Percentiles rank a stretch among this genome's conserved stretches.
Conservation (phyloP, 1,140 invertebrate species). For the Formica exsecta region DNA sequence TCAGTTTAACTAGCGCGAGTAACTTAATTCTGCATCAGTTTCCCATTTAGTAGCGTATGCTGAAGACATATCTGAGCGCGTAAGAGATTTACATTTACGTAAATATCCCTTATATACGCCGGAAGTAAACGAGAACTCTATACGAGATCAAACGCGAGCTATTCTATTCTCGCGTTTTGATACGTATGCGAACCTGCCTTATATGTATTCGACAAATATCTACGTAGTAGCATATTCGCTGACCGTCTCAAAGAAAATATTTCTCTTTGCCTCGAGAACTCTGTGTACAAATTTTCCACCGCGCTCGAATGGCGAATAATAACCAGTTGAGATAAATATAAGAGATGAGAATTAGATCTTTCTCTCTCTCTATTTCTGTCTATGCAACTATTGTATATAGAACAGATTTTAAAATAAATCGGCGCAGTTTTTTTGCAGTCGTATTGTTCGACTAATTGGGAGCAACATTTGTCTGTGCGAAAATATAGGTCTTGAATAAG, state of each 20-base stretch:
- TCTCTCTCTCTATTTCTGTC: neutral
- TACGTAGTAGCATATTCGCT: conserved; percentile 14
- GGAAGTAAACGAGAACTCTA: conserved; percentile 46
- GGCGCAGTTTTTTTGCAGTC: neutral
- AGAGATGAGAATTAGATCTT: conserved; percentile 6
- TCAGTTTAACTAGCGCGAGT: conserved; percentile 44
- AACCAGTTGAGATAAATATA: conserved; percentile 41
- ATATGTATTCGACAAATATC: conserved; percentile 48
- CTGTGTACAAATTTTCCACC: conserved; percentile 55
- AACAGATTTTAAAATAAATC: neutral
- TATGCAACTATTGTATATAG: neutral
- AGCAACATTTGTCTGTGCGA: neutral
- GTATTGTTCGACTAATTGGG: neutral
- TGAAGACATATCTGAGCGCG: conserved; percentile 37
- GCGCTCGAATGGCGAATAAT: conserved; percentile 30
- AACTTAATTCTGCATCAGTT: conserved; percentile 56
- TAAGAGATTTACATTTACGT: conserved; percentile 51
- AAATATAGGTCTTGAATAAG: neutral
- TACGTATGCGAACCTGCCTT: neutral
- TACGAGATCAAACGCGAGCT: conserved; percentile 44
- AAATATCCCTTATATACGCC: conserved; percentile 34
- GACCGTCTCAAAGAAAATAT: conserved; percentile 55
- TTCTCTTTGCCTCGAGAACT: conserved; percentile 51
- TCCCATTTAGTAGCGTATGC: conserved; percentile 37
- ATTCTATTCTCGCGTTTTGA: conserved; percentile 58